Percentiles rank a stretch among this genome's conserved stretches.
These are phyloP conservation scores for Dryomyza anilis DNA, from an alignment of 2,888 invertebrate genomes.

Conservation along the genomic window DNA sequence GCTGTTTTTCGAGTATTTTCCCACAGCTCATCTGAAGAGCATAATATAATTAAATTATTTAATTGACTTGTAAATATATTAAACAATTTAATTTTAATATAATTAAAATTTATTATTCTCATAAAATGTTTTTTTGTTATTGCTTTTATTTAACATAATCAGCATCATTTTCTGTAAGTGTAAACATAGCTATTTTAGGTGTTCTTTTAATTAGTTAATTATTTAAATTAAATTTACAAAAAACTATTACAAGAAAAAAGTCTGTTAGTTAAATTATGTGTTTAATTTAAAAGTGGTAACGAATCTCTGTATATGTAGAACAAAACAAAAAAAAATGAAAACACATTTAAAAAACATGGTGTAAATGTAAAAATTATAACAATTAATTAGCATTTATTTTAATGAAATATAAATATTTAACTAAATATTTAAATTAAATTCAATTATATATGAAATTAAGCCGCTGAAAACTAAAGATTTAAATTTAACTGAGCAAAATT, in stretches of 20 bases:
- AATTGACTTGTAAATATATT: not conserved
- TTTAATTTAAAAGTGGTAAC: too few species aligned
- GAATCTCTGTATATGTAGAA: too few species aligned
- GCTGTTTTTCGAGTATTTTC: too few species aligned
- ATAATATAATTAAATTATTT: not conserved
- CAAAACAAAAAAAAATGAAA: too few species aligned
- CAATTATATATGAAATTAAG: too few species aligned
- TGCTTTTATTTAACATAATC: too few species aligned
- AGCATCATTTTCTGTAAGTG: slow-evolving; percentile 1
- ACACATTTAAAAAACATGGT: too few species aligned
- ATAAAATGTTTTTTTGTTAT: not conserved
- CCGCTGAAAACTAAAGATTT: too few species aligned
- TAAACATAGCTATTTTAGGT: slow-evolving; percentile 14
- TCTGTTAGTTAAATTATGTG: slow-evolving; percentile 19
- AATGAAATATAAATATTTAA: not conserved
- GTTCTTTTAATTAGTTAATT: slow-evolving; percentile 27
- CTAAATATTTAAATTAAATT: too few species aligned
- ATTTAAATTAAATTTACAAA: slow-evolving; percentile 26
- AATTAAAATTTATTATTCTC: not conserved
- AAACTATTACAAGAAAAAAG: slow-evolving; percentile 22
- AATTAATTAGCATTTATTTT: not conserved
- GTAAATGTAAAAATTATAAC: too few species aligned
- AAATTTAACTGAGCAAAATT: too few species aligned
- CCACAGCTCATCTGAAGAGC: not conserved
- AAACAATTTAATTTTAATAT: not conserved